Conservation (phyloP, 2,888 invertebrate species). For the Drosophila greeni region DNA sequence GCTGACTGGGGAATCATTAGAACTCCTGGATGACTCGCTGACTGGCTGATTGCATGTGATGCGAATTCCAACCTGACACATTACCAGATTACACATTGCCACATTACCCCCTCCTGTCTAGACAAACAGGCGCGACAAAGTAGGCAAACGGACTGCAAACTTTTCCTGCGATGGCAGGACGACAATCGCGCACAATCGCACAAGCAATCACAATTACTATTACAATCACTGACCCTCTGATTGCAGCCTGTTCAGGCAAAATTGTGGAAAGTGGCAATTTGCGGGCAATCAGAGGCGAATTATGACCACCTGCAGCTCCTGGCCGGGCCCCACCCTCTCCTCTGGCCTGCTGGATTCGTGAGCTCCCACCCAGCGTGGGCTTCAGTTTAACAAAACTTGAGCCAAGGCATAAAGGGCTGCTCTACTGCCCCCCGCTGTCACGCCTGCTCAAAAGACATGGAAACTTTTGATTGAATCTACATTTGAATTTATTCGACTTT, state of each 20-base stretch:
- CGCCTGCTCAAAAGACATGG: constrained; percentile 7
- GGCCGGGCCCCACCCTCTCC: not conserved
- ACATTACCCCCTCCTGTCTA: constrained; percentile 20
- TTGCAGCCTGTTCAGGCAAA: constrained; percentile 11
- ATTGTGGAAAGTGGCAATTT: constrained; percentile 20
- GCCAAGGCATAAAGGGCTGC: not conserved
- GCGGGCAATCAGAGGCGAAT: constrained; percentile 24
- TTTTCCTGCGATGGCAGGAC: constrained; percentile 3
- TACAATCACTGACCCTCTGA: constrained; percentile 21
- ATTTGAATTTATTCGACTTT: constrained; percentile 49
- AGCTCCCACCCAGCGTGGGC: not conserved
- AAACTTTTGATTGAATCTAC: constrained; percentile 56
- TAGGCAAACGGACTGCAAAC: constrained; percentile 9
- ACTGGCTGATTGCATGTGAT: constrained; percentile 29
- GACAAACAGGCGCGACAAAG: constrained; percentile 23
- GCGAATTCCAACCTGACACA: constrained; percentile 12
- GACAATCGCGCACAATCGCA: constrained; percentile 10
- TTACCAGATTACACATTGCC: too few relatives aligned
- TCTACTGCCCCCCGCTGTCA: not conserved
- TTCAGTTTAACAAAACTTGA: not conserved
- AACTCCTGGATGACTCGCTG: constrained; percentile 2
- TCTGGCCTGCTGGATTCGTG: not conserved
- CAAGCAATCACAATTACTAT: constrained; percentile 19
- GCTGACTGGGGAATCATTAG: constrained; percentile 17
- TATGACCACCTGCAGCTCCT: constrained; percentile 31